phyloP scores from a whole-genome alignment of 2,797 vertebrate genomes.

The Sebastes steindachneri region DNA sequence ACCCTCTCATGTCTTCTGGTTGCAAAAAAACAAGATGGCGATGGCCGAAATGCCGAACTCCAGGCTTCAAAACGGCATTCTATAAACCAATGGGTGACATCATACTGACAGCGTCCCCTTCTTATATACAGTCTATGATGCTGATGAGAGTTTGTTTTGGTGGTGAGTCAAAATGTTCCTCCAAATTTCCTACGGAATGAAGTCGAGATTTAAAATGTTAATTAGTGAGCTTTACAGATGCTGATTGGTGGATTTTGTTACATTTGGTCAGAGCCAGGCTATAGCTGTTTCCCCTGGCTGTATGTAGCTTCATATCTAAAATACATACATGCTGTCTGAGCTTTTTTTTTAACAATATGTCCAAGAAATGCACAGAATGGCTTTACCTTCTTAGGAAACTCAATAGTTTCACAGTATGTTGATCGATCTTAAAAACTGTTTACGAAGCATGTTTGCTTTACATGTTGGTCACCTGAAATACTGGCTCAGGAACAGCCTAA shows the following conservation, averaged over 20 bases:
- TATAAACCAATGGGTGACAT: too few relatives aligned
- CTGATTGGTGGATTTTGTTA: neutral
- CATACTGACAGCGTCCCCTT: too few relatives aligned
- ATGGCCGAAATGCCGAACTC: too few relatives aligned
- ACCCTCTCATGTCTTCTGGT: too few relatives aligned
- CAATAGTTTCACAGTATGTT: too few relatives aligned
- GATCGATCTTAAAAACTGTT: too few relatives aligned
- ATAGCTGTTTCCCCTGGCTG: neutral
- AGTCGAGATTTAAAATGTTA: rapidly evolving
- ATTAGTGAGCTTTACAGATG: neutral
- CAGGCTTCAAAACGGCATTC: too few relatives aligned
- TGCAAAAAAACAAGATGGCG: too few relatives aligned
- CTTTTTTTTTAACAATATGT: neutral
- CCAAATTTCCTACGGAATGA: neutral
- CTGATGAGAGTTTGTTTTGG: neutral
- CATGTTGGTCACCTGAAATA: neutral
- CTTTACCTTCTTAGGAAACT: too few relatives aligned
- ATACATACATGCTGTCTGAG: neutral
- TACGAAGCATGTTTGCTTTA: rapidly evolving
- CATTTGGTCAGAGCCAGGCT: neutral
- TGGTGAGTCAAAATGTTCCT: neutral
- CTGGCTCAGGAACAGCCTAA: neutral
- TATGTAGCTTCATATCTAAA: neutral
- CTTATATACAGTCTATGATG: too few relatives aligned
- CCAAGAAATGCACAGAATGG: neutral